phyloP scores from a whole-genome alignment of 23 tunicate genomes.

The Oikopleura vanhoeffeni region DNA sequence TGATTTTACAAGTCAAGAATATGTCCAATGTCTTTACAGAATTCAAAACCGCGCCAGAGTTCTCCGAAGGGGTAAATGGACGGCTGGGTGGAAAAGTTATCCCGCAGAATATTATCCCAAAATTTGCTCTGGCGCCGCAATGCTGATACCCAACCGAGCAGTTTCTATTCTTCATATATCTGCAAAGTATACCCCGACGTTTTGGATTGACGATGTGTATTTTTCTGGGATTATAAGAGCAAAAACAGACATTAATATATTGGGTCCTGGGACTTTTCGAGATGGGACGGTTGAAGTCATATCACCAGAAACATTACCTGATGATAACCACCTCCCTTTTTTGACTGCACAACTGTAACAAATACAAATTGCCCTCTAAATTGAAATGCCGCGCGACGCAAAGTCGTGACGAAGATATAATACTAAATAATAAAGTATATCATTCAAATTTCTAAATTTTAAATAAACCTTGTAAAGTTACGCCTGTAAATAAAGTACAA shows the following conservation, averaged over 20 bases:
- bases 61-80: not conserved
- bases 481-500: too few species aligned
- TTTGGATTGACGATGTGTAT: not conserved
- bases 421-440: too few species aligned
- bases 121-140: not conserved
- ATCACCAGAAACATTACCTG: too few species aligned
- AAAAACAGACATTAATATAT: not conserved
- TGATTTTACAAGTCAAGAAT: not conserved
- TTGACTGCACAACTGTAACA: too few species aligned
- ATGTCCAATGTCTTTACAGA: not conserved
- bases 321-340: too few species aligned
- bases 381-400: too few species aligned
- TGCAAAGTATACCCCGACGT: not conserved
- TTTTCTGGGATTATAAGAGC: not conserved
- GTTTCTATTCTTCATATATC: not conserved
- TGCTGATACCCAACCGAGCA: not conserved
- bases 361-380: too few species aligned
- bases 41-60: not conserved
- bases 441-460: too few species aligned
- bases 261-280: not conserved
- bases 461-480: too few species aligned
- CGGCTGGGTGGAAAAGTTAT: not conserved
- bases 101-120: not conserved
- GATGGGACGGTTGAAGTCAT: not conserved
- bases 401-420: too few species aligned